phyloP scores from a whole-genome alignment of 2,888 invertebrate genomes.

The Archips xylosteana region DNA sequence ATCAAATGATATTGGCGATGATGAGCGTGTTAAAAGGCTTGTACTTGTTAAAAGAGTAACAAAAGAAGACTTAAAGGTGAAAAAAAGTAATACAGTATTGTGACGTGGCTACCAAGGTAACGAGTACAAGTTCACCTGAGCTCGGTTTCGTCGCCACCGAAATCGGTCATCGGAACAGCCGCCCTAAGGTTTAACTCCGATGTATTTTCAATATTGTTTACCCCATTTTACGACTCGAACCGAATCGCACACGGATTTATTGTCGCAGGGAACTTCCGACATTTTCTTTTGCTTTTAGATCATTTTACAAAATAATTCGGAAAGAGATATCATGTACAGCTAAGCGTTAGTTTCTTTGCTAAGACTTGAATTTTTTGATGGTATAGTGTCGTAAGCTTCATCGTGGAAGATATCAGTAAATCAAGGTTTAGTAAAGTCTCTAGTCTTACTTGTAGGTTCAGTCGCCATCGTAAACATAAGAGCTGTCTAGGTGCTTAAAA shows the following conservation, averaged over 20 bases:
- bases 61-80: no score
- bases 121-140: constrained; percentile 17
- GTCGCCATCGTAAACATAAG: no score
- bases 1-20: no score
- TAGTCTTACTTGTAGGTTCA: background rate
- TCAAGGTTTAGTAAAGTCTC: background rate
- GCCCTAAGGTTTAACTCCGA: constrained; percentile 8
- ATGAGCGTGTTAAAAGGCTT: no score
- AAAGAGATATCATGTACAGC: background rate
- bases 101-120: background rate
- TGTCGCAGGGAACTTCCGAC: constrained; percentile 12
- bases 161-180: constrained; percentile 23
- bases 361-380: no score
- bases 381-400: background rate
- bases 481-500: no score
- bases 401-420: background rate
- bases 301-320: background rate
- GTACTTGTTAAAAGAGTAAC: no score
- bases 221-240: constrained; percentile 32
- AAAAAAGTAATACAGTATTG: background rate
- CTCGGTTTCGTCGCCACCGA: background rate
- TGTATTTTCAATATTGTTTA: constrained; percentile 36
- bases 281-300: background rate
- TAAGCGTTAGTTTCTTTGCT: background rate
- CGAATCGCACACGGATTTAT: constrained; percentile 28